Conservation (phyloP, 92 coral and sea anemone species). For the Hydrozoanthus gracilis region DNA sequence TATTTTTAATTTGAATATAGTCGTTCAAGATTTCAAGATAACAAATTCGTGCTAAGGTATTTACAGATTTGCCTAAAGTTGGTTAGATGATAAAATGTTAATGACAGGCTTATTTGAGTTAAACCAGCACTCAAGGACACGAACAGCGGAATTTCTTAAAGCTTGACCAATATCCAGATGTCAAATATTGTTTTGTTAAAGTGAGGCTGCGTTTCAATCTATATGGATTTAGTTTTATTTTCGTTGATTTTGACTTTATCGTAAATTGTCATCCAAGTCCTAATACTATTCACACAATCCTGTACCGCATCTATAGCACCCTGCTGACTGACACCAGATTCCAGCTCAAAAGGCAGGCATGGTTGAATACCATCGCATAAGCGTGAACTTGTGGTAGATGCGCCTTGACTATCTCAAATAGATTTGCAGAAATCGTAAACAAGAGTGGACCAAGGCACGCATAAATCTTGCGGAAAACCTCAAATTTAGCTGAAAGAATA, state of each 20-base stretch:
- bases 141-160: neutral
- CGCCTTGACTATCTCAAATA: neutral
- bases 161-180: constrained; percentile 9
- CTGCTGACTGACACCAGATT: constrained; percentile 4
- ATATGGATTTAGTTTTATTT: neutral
- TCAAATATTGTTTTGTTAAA: neutral
- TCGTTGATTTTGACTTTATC: constrained; percentile 6
- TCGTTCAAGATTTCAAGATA: neutral
- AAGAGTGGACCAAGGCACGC: too few species aligned
- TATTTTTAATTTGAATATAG: neutral
- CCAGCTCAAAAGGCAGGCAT: neutral
- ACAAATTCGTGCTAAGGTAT: neutral
- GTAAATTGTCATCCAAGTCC: neutral
- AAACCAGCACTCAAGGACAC: constrained; percentile 5
- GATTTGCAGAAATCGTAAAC: neutral
- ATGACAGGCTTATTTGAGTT: constrained; percentile 7
- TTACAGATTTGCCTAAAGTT: constrained; percentile 1
- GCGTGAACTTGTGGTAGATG: constrained; percentile 1
- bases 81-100: neutral
- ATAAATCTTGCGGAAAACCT: too few species aligned
- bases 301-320: constrained; percentile 16
- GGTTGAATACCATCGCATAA: too few species aligned
- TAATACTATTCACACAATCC: constrained; percentile 3
- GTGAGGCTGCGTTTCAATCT: neutral
- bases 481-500: too few species aligned